Conservation (phyloP, 1,140 invertebrate species). For the Daktulosphaira vitifoliae region DNA sequence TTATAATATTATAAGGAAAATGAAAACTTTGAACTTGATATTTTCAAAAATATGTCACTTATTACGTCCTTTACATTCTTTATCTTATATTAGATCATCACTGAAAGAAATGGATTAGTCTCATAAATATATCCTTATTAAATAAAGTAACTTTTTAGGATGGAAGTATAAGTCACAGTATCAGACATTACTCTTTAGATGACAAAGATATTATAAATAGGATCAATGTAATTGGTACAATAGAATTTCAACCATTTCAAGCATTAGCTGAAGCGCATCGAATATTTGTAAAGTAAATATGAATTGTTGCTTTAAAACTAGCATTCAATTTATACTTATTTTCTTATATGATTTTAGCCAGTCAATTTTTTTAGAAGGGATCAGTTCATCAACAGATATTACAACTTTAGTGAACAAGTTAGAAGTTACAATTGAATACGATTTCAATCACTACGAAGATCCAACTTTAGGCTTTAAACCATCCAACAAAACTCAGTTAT, state of each 20-base stretch:
- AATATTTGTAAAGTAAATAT: slow-evolving; percentile 38
- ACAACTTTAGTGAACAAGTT: slow-evolving; percentile 40
- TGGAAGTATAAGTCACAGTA: slow-evolving; percentile 37
- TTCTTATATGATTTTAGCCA: slow-evolving; percentile 32
- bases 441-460: slow-evolving; percentile 35
- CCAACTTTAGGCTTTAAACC: slow-evolving; percentile 38
- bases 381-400: slow-evolving; percentile 40
- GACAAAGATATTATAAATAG: slow-evolving; percentile 35
- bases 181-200: slow-evolving; percentile 36
- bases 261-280: slow-evolving; percentile 40
- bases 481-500: slow-evolving; percentile 36
- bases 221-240: slow-evolving; percentile 36
- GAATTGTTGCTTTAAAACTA: background rate
- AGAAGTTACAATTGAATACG: slow-evolving; percentile 33
- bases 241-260: slow-evolving; percentile 41
- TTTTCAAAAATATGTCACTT: too few relatives aligned
- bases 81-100: too few relatives aligned
- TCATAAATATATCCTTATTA: too few relatives aligned
- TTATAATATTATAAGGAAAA: too few relatives aligned
- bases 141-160: too few relatives aligned
- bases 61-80: too few relatives aligned
- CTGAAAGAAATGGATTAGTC: too few relatives aligned
- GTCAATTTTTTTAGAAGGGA: slow-evolving; percentile 35
- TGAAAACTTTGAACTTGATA: too few relatives aligned
- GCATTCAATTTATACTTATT: slow-evolving; percentile 1